Base-by-base conservation (phyloP, 2,113 vertebrate species). In the Progne subis region DNA sequence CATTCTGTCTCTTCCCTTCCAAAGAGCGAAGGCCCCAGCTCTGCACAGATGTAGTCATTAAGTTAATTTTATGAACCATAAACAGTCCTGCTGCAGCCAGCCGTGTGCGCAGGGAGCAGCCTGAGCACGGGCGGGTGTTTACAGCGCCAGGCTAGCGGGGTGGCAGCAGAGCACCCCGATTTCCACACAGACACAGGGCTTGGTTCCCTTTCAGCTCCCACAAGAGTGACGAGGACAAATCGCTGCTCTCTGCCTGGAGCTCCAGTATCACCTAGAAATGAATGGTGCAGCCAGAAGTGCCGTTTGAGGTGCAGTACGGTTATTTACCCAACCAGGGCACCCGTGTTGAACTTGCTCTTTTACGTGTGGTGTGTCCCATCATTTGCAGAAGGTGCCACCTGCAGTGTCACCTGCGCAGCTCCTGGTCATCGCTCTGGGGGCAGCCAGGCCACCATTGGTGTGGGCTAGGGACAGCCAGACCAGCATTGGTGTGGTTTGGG, bases 21-120 rank as follows among this genome's bases (percentile, higher is more conserved):
- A 44, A 65, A 47, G 61, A 28, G 50, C 3, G 2, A 80, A 89
- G 71, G 78, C 53, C 75, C 44, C 59, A 29, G 50, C 77, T 26
- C 65, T 12, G 41, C 65, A 37, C 82, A 91, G 95, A 86, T 69
- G 78, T 31, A 47, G 71, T 39, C 89, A 63, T 91, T 82, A 92
- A 84, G 13, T 82, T 89, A n/a, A 87, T 89, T 96, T 91, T 94
- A 82, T 84, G 81, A 63, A 43, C 83, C 87, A 87, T 89, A 82
- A 95, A 89, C 84, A 85, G 70, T 19, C 25, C 39, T 2, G 3
- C 29, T 39, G 59, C 92, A 34, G 68, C 31, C 46, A 32, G 49
- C 29, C 8, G 0, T 16, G 49, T 37, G 37, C 2, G n/a, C 20
- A 0, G 64, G 4, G 55, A 72, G 2, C 50, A 72, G 70, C 28